These are phyloP conservation scores for Isoperla grammatica DNA, from an alignment of 2,888 invertebrate genomes.

Conservation along the genomic window DNA sequence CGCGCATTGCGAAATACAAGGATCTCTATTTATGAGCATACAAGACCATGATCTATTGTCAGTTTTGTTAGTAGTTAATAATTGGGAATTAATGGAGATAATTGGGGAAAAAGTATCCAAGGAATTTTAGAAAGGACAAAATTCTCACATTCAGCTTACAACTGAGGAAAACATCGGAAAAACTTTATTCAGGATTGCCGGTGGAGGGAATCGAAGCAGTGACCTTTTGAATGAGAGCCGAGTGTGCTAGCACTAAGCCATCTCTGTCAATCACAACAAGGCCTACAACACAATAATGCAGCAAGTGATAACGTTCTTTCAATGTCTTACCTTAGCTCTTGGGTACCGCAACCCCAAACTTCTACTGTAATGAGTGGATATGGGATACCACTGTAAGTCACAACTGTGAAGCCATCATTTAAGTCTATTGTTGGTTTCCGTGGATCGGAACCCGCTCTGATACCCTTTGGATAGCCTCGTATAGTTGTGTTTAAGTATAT, in stretches of 20 bases:
- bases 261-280: no score
- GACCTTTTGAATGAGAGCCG: no score
- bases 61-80: not conserved
- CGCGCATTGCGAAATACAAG: no score
- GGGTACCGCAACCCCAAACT: conserved; percentile 84
- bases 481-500: conserved; percentile 78
- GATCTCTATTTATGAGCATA: no score
- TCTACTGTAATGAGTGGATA: conserved; percentile 58
- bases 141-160: not conserved
- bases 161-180: no score
- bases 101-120: not conserved
- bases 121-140: no score
- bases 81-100: not conserved
- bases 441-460: conserved; percentile 76
- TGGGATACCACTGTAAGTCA: conserved; percentile 62
- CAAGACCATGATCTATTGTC: no score
- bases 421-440: conserved; percentile 67
- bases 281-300: no score
- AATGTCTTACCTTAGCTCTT: conserved; percentile 54
- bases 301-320: no score
- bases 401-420: conserved; percentile 66
- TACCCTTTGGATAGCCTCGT: conserved; percentile 77
- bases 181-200: no score
- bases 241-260: no score
- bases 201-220: no score